Evolutionary conservation across 2,888 invertebrate species (phyloP), one percentile per base, ranked within the genome.

Genomic region (Empis stercorea): DNA sequence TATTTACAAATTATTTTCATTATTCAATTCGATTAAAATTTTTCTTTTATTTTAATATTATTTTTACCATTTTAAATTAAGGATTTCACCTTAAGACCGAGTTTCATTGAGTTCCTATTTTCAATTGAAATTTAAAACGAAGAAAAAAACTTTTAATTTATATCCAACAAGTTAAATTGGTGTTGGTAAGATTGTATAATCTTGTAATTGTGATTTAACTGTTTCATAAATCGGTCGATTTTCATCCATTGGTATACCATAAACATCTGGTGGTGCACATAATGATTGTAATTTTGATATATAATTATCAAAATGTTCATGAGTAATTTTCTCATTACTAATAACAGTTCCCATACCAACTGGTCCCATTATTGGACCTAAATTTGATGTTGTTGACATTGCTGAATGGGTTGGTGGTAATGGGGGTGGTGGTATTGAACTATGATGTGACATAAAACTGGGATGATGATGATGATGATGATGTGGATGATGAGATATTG

Each of bases 221-320:
- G 88, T 85, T 64, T 88, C 88, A 70, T 92, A 91, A 52, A 92
- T 79, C 27, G 89, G 87, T 51, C 87, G 79, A 66, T 87, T 85
- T 57, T 86, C 84, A 60, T 87, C 87, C 54, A 77, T 77, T 63
- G 85, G 84, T 70, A 87, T 82, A 45, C 84, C 84, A 59, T 86
- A 86, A 45, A 84, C 84, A 59, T 86, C 86, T 30, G 68, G 63
- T 17, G 87, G 85, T 5, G 84, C 81, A 73, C 92, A 93, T 47
- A 93, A 76, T 36, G 88, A 89, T 65, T 93, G 93, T 56, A 94
- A 76, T 66, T 91, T 92, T 56, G 85, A 87, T 61, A 94, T 79
- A 71, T 92, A 93, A 55, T 86, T 87, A 72, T 93, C 92, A 69
- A 94, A 89, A 71, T 91, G 91, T 63, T 92, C 92, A 63, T 86